Evolutionary conservation across 2,888 invertebrate species (phyloP), one percentile per base, ranked within the genome.

Genomic region (Xiphydria camelus): DNA sequence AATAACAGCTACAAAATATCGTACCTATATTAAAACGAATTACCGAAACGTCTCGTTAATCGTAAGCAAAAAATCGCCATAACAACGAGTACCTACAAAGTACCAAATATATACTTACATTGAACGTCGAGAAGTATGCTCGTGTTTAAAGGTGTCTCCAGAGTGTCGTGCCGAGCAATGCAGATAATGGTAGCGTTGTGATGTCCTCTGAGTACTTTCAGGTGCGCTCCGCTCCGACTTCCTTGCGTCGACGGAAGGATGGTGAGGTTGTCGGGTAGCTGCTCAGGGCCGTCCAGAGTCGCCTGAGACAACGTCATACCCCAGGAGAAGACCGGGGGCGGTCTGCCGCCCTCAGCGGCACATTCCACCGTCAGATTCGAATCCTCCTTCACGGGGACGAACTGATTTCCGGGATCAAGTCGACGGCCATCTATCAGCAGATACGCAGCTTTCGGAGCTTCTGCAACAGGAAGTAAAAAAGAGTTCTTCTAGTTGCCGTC

Each of bases 181-280:
- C 94, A 94, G 53, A 86, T 82, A 49, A 94, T 84, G 41, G 91
- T 87, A 31, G 91, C 91, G 76, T 92, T 91, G 79, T 94, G 93
- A 67, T 92, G 87, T 49, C 89, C 89, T 26, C 93, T 82, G 51
- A 89, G 84, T 33, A 91, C 90, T 48, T 86, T 81, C 74, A 87
- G 76, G 70, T 87, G 79, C 54, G 89, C 79, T 63, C 86, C 83
- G 66, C 84, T 86, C 57, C 75, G 68, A 57, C 68, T 70, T 57
- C 58, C 64, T 41, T 64, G 60, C 23, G 62, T 64, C 44, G 65
- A 57, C 26, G 70, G 65, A 37, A 74, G 57, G 41, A 73, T 65
- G 25, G 75, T 73, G 32, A 73, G 62, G 61, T 75, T 73, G 59
- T 73, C 72, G 47, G 74, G 74, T 26, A 66, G 66, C 49, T 72